These are phyloP conservation scores for Acanthaster planci DNA, from an alignment of 35 echinoderm and acorn worm genomes.

Conservation along the genomic window DNA sequence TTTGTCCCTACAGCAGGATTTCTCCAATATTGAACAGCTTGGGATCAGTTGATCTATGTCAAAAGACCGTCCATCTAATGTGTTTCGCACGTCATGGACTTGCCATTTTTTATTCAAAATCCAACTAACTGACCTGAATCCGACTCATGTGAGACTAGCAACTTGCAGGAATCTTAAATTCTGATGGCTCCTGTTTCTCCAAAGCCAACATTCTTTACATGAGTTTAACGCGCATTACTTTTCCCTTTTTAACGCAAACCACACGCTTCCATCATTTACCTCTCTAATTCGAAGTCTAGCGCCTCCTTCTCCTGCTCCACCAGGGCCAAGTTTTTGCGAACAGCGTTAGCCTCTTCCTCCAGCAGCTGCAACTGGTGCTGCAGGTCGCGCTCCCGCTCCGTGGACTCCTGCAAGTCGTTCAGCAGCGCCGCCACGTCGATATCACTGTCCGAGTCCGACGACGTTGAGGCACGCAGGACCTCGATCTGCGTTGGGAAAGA, in stretches of 20 bases:
- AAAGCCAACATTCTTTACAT: too few relatives aligned
- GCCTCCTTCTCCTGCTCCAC: slow-evolving; percentile 85
- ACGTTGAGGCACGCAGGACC: slow-evolving; percentile 61
- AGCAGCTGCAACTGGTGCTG: slow-evolving; percentile 92
- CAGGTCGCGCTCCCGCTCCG: slow-evolving; percentile 88
- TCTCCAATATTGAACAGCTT: too few relatives aligned
- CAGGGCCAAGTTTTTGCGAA: slow-evolving; percentile 67
- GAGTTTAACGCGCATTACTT: neutral
- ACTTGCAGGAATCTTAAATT: too few relatives aligned
- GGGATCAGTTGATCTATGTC: too few relatives aligned
- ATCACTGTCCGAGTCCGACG: slow-evolving; percentile 56
- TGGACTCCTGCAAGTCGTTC: slow-evolving; percentile 86
- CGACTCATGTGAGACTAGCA: too few relatives aligned
- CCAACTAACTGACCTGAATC: too few relatives aligned
- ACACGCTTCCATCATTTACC: neutral
- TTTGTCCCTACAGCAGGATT: too few relatives aligned
- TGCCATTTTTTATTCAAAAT: too few relatives aligned
- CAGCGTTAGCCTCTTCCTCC: slow-evolving; percentile 85
- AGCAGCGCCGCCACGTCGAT: slow-evolving; percentile 86
- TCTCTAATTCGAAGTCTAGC: slow-evolving; percentile 92
- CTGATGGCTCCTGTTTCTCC: too few relatives aligned
- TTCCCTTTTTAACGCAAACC: neutral
- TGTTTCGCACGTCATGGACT: too few relatives aligned
- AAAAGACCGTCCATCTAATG: too few relatives aligned
- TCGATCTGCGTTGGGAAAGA: slow-evolving; percentile 46